Evolutionary conservation across 1,140 invertebrate genomes (phyloP), one percentile per base, ranked within the genome.

Genomic region (Drosophila pandora): DNA sequence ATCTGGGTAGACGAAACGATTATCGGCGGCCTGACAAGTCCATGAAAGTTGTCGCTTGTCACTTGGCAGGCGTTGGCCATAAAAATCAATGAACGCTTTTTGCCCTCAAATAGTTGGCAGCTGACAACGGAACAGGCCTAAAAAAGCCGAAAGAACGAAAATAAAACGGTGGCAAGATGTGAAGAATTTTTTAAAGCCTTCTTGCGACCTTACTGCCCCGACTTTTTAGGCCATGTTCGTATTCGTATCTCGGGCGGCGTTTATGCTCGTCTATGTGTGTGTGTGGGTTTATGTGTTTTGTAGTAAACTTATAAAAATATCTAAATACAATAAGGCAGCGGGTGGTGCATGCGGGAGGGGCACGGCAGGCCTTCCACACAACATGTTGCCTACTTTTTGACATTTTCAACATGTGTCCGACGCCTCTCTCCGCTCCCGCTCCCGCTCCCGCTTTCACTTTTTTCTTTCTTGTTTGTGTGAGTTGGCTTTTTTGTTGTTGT

Each of bases 371-470:
- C 50, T 68, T 70, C 57, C 64, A 67, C 76, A 83, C 78, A 87
- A 79, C 78, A 87, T 82, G 83, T 82, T 87, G 83, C 82, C 82
- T 88, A 87, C 83, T 87, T 87, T 87, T 87, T 87, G 82, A 87
- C 82, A 88, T 88, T 87, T 87, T 87, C 79, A 87, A 87, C 82
- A 87, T 82, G 82, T 85, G 82, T 85, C 82, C 81, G 63, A 81
- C 72, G 81, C 63, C 67, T 76, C 62, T 32, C 37, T 17, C 32
- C 30, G 25, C 32, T n/a, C 32, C 30, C 34, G 25, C 32, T n/a
- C 32, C 30, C 34, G 22, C 52, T 52, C 25, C 41, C 55, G 8
- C 28, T 59, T 13, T 64, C 23, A 28, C 7, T 34, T 13, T 52
- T 52, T 60, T 37, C 34, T 12, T 37, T 37, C 12, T 43, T 32